Percentiles rank a stretch among this genome's conserved stretches.
Conservation (phyloP, 2,888 invertebrate species). For the Mechanitis messenoides region DNA sequence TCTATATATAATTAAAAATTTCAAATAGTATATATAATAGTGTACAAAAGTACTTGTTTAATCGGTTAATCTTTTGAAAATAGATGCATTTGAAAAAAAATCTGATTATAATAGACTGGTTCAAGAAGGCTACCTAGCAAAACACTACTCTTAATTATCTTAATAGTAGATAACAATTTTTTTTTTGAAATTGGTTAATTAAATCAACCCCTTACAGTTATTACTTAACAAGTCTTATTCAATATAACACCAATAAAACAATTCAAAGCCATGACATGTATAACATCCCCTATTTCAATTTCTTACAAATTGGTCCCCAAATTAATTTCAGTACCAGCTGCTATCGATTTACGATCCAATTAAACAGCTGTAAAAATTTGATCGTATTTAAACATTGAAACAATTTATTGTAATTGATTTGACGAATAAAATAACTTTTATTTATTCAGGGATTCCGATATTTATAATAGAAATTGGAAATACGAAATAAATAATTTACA, state of each 20-base stretch:
- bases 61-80: too few relatives aligned
- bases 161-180: too few relatives aligned
- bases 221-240: background rate
- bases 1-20: too few relatives aligned
- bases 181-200: too few relatives aligned
- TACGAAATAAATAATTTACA: too few relatives aligned
- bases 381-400: slow-evolving; percentile 35
- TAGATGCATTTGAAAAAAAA: too few relatives aligned
- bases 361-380: slow-evolving; percentile 44
- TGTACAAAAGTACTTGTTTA: too few relatives aligned
- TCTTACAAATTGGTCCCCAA: slow-evolving; percentile 63
- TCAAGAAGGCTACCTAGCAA: too few relatives aligned
- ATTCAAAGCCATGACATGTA: slow-evolving; percentile 38
- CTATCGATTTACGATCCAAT: slow-evolving; percentile 67
- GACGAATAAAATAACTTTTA: slow-evolving; percentile 9
- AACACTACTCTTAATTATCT: too few relatives aligned
- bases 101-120: too few relatives aligned
- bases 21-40: too few relatives aligned
- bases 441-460: background rate
- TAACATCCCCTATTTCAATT: slow-evolving; percentile 56
- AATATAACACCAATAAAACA: slow-evolving; percentile 33
- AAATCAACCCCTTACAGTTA: background rate
- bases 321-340: slow-evolving; percentile 58
- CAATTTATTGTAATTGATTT: slow-evolving; percentile 31
- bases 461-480: too few relatives aligned